phyloP scores from a whole-genome alignment of 2,113 vertebrate species.

The Motacilla alba region DNA sequence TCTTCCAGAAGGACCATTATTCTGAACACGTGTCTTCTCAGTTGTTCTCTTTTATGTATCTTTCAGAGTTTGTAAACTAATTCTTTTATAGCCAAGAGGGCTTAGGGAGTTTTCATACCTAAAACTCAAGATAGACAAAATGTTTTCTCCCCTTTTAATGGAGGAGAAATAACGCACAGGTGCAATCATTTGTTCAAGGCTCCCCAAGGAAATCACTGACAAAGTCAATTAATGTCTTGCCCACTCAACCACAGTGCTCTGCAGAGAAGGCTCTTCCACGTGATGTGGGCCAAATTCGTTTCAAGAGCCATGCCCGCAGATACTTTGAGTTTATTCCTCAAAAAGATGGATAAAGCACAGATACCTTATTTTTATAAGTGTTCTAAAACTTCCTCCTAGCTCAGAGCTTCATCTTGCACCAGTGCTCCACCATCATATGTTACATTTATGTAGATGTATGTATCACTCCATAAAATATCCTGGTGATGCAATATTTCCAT shows the following conservation, averaged over 20 bases:
- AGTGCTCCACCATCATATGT: neutral
- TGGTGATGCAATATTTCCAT: conserved; percentile 60
- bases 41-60: neutral
- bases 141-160: neutral
- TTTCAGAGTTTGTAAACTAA: neutral
- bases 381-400: neutral
- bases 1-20: neutral
- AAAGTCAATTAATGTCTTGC: conserved; percentile 32
- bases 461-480: conserved; percentile 30
- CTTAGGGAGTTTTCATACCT: neutral
- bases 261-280: neutral
- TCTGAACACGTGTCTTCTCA: neutral
- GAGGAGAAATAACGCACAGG: conserved; percentile 27
- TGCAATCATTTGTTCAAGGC: conserved; percentile 40
- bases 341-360: neutral
- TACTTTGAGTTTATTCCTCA: neutral
- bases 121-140: neutral
- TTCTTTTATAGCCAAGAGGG: neutral
- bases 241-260: neutral
- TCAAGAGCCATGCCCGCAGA: neutral
- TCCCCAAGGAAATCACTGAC: conserved; percentile 44
- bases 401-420: neutral
- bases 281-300: neutral
- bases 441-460: conserved; percentile 47
- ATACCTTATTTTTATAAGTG: neutral